Evolutionary conservation across 2,113 vertebrate genomes (phyloP).

Genomic region (Vanacampus margaritifer): DNA sequence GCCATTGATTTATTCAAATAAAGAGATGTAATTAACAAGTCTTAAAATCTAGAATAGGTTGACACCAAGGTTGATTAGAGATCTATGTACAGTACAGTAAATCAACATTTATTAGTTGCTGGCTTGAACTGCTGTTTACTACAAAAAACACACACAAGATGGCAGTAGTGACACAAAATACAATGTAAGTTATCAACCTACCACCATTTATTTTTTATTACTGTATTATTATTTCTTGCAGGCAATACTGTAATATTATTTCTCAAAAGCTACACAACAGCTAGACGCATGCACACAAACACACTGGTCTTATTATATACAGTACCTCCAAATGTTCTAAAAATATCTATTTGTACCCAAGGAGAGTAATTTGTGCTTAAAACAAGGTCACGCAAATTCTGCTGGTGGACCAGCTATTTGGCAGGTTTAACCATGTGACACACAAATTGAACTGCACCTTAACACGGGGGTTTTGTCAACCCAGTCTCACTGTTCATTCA

Average conservation of each 20-base stretch:
- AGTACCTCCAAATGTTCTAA: conserved; percentile 26
- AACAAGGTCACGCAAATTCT: conserved; percentile 48
- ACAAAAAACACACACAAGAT: conserved; percentile 18
- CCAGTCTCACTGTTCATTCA: conserved; percentile 6
- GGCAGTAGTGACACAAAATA: conserved; percentile 30
- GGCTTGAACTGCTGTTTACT: conserved; percentile 14
- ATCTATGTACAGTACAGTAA: conserved; percentile 43
- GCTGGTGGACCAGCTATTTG: conserved; percentile 30
- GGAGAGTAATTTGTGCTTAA: conserved; percentile 37
- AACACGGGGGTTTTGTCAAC: conserved; percentile 27
- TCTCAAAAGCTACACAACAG: conserved; percentile 42
- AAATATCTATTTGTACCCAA: conserved; percentile 44
- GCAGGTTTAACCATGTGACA: conserved; percentile 22
- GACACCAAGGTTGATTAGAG: conserved; percentile 16
- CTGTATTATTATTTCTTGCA: conserved; percentile 38
- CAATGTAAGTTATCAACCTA: conserved; percentile 37
- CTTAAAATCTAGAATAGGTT: conserved; percentile 31
- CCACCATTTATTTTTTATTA: conserved; percentile 4
- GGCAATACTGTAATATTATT: conserved; percentile 32
- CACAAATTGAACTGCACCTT: conserved; percentile 15
- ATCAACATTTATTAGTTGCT: conserved; percentile 2
- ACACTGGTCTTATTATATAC: conserved; percentile 27
- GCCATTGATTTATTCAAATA: conserved; percentile 23
- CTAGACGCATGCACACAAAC: conserved; percentile 59
- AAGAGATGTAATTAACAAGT: conserved; percentile 10